phyloP scores from a whole-genome alignment of 2,797 vertebrate genomes.

The Sorex maritimensis region DNA sequence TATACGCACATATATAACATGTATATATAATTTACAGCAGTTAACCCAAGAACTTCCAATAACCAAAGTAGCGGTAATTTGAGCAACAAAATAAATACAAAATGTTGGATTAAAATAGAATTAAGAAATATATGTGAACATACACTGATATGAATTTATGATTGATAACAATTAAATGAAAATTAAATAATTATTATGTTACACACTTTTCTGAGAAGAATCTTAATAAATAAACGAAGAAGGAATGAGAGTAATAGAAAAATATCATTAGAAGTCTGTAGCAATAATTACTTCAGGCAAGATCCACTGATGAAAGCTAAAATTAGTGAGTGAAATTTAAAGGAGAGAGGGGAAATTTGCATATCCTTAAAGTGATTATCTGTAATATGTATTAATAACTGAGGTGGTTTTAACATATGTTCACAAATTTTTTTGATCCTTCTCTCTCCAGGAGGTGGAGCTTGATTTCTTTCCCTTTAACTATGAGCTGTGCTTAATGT shows the following conservation, averaged over 20 bases:
- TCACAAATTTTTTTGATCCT: slow-evolving; percentile 7
- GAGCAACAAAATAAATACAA: neutral
- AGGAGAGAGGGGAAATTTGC: slow-evolving; percentile 47
- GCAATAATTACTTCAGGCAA: slow-evolving; percentile 52
- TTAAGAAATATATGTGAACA: neutral
- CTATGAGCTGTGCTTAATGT: neutral
- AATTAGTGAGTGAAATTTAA: slow-evolving; percentile 38
- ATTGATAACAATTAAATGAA: slow-evolving; percentile 7
- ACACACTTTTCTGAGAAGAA: neutral
- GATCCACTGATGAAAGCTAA: slow-evolving; percentile 26
- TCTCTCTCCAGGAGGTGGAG: neutral
- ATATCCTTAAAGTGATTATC: slow-evolving; percentile 22
- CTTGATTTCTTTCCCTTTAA: neutral
- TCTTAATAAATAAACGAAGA: slow-evolving; percentile 47
- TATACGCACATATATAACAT: no score
- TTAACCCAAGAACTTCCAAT: neutral
- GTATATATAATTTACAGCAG: no score
- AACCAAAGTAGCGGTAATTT: neutral
- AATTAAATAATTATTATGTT: neutral
- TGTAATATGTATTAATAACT: slow-evolving; percentile 28
- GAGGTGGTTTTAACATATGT: slow-evolving; percentile 5
- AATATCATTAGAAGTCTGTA: slow-evolving; percentile 15
- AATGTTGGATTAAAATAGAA: neutral
- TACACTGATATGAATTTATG: neutral
- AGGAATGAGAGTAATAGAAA: slow-evolving; percentile 34